Evolutionary conservation across 2,113 vertebrate species (phyloP), one percentile per base, ranked within the genome.

Genomic region (Dicerorhinus sumatrensis): DNA sequence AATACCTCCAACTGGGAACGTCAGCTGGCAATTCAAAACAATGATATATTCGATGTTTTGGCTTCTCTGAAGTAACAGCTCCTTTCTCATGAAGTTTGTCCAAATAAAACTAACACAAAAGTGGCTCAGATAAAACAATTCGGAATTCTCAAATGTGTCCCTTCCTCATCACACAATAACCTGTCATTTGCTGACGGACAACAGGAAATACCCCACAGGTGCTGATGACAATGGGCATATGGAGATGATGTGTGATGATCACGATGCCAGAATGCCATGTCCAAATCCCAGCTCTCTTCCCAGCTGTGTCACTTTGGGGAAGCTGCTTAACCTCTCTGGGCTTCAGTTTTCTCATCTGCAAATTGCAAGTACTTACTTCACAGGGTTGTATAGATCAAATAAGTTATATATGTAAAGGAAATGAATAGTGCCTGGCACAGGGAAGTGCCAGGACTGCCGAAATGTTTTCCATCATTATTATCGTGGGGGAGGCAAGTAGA

Each of bases 191-290:
- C 8, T 5, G 3, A 69, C 42, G 48, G 65, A 63, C 16, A 9
- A 63, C 20, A 42, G 33, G 46, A 46, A 36, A 36, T 1, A 16
- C 4, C 58, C 31, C 42, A 16, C 0, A 17, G 23, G 8, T 16
- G 7, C 17, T 10, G 1, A 3, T 0, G 5, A 18, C 17, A 3
- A 0, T 10, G 20, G 27, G 6, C 18, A 3, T 3, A 9, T 51
- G 42, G 63, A 36, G 31, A 25, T 2, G 27, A 18, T 0, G 0
- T 0, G 3, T 3, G 31, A 63, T 1, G 20, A n/a, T 29, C 20
- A 6, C 0, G 6, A 9, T 33, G 23, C 11, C 65, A 29, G 31
- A 56, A 84, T 7, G 36, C 21, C 25, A 21, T 0, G 2, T 17
- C 16, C 31, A n/a, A 80, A 62, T 42, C 21, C 62, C 5, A n/a